Evolutionary conservation across 1,140 invertebrate species (phyloP), one percentile per base, ranked within the genome.

Genomic region (Trypoxylus dichotomus): DNA sequence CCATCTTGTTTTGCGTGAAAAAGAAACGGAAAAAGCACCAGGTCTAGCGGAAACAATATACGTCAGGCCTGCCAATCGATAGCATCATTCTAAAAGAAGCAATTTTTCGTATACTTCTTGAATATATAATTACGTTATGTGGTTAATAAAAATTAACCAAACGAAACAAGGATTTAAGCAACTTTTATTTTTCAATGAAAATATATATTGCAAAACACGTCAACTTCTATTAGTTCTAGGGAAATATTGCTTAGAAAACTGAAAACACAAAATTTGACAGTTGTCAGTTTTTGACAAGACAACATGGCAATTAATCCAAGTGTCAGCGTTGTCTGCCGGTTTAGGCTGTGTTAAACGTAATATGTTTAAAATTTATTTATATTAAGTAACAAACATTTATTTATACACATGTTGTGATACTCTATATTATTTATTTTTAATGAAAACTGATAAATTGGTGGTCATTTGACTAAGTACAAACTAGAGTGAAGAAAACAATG

Each of bases 1-100:
- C 79, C 79, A 80, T 80, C 74, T 76, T 80, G 79, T 68, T 47
- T 74, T 27, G 37, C 47, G 74, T 76, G 41, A 54, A 77, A 78
- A 80, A 72, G 74, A 58, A 73, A 21, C 77, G 79, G 79, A 80
- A 76, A 78, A 19, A 27, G 24, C 37, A 21, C 11, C 41, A 6
- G 11, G 11, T 42, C 5, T 24, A 24, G 6, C 60, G 60, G 60
- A 63, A 63, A 63, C 13, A 19, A 63, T 19, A 63, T 8, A 1
- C 5, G 1, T 10, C 13, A 24, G 24, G 25, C 10, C 19, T 63
- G 24, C 60, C 60, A 63, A 25, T 2, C 19, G 19, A 63, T 5
- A 0, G n/a, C n/a, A 1, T 8, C 10, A 37, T 0, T 37, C 32
- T 37, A 37, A 0, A 37, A 37, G 10, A 37, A 37, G 32, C 5